These are phyloP conservation scores for Chelonus insularis DNA, from an alignment of 1,140 invertebrate genomes.

Conservation along the genomic window DNA sequence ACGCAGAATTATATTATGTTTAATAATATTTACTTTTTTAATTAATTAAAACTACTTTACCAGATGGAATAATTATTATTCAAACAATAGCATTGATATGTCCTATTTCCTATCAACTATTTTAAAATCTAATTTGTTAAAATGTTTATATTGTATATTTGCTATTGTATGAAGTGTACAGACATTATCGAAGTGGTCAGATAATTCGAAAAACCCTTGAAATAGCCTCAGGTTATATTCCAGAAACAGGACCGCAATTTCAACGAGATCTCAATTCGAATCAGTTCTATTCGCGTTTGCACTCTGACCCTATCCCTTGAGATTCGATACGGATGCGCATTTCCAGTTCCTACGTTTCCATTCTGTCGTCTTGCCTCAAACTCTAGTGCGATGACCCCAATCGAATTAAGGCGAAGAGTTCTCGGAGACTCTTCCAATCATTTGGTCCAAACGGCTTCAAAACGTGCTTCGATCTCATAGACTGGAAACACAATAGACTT, in stretches of 20 bases:
- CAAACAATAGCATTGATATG: too few relatives aligned
- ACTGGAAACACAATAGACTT: not conserved
- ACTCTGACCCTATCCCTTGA: slow-evolving; percentile 30
- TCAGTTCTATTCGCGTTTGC: slow-evolving; percentile 32
- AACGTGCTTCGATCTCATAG: slow-evolving; percentile 18
- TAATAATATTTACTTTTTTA: too few relatives aligned
- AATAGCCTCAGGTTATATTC: not conserved
- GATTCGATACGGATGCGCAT: slow-evolving; percentile 23
- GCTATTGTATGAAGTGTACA: not conserved
- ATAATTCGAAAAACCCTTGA: slow-evolving; percentile 9
- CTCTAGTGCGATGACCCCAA: slow-evolving; percentile 30
- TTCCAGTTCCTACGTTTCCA: not conserved
- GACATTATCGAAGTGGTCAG: not conserved
- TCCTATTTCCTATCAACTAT: too few relatives aligned
- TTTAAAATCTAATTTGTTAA: too few relatives aligned
- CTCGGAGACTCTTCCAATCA: slow-evolving; percentile 5
- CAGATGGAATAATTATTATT: too few relatives aligned
- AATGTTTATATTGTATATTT: too few relatives aligned
- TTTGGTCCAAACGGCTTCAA: slow-evolving; percentile 17
- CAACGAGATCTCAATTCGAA: slow-evolving; percentile 20
- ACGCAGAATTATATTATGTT: too few relatives aligned
- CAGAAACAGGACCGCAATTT: not conserved
- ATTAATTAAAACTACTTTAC: too few relatives aligned
- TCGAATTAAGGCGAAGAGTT: slow-evolving; percentile 36
- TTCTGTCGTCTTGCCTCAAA: not conserved